A percentile compares a stretch with the other conserved stretches of the same genome.
Evolutionary conservation across 2,797 vertebrate species (phyloP).

Genomic region (Novumbra hubbsi): DNA sequence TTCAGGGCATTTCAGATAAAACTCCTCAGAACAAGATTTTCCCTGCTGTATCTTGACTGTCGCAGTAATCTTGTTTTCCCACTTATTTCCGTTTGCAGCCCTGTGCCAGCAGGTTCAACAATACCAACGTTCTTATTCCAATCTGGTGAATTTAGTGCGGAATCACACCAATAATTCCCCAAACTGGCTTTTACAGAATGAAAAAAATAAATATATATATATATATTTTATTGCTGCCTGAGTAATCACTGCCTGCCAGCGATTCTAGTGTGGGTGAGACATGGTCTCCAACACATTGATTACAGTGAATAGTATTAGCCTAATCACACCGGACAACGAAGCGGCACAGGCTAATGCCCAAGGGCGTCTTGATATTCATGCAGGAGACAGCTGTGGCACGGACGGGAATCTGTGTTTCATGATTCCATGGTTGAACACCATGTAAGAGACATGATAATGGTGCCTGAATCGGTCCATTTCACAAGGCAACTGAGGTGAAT

Average conservation of each 20-base stretch:
- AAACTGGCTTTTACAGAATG: not conserved
- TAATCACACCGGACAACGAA: conserved; percentile 14
- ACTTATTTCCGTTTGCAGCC: not conserved
- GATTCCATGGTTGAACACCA: not conserved
- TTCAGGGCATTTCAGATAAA: not conserved
- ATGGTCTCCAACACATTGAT: conserved; percentile 12
- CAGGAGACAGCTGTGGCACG: not conserved
- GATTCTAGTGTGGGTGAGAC: conserved; percentile 11
- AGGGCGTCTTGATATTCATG: conserved; percentile 11
- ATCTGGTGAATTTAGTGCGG: not conserved
- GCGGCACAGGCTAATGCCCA: not conserved
- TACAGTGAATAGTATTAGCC: conserved; percentile 19
- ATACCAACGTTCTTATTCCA: not conserved
- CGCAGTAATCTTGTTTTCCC: not conserved
- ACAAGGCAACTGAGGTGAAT: conserved; percentile 9
- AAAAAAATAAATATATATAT: conserved; percentile 8
- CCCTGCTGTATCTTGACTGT: not conserved
- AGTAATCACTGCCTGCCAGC: conserved; percentile 15
- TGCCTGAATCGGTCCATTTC: not conserved
- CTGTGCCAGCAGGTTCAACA: not conserved
- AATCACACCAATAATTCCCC: not conserved
- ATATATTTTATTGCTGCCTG: not conserved
- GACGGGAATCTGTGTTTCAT: conserved; percentile 9
- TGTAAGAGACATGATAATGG: conserved; percentile 20
- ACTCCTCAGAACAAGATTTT: not conserved